phyloP scores from a whole-genome alignment of 2,888 invertebrate species.

The Malacosoma neustria region DNA sequence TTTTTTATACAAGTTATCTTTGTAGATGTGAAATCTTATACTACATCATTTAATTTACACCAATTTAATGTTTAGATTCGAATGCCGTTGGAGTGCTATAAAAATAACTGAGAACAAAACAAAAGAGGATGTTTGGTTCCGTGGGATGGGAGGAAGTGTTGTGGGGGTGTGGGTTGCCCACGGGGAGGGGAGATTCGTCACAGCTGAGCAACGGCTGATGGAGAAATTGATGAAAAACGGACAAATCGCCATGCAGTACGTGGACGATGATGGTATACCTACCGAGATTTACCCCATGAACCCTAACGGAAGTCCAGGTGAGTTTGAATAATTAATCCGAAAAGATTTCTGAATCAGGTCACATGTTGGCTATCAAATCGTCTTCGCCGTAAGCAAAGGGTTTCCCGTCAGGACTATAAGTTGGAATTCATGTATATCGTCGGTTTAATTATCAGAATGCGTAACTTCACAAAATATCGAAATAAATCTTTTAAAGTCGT shows the following conservation, averaged over 20 bases:
- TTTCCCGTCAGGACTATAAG: no score
- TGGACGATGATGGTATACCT: slow-evolving; percentile 83
- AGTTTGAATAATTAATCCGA: slow-evolving; percentile 17
- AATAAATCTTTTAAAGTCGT: no score
- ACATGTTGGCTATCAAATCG: no score
- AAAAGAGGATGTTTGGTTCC: slow-evolving; percentile 85
- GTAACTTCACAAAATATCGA: no score
- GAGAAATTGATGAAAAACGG: slow-evolving; percentile 65
- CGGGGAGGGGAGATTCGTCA: slow-evolving; percentile 90
- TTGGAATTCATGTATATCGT: no score
- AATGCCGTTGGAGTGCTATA: slow-evolving; percentile 86
- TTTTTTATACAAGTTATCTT: no score
- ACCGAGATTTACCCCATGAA: slow-evolving; percentile 94
- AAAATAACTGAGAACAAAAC: slow-evolving; percentile 77
- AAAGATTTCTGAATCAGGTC: background rate
- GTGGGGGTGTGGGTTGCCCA: slow-evolving; percentile 98
- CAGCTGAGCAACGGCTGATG: slow-evolving; percentile 64
- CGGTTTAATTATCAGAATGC: no score
- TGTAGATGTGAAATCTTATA: background rate
- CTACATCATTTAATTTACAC: no score
- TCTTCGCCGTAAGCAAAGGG: no score
- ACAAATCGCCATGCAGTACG: slow-evolving; percentile 87
- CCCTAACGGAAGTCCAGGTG: slow-evolving; percentile 91
- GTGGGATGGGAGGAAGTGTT: slow-evolving; percentile 89
- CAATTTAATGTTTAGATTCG: no score